These are phyloP conservation scores for Melieria omissa DNA, from an alignment of 2,888 invertebrate species.

Conservation along the genomic window DNA sequence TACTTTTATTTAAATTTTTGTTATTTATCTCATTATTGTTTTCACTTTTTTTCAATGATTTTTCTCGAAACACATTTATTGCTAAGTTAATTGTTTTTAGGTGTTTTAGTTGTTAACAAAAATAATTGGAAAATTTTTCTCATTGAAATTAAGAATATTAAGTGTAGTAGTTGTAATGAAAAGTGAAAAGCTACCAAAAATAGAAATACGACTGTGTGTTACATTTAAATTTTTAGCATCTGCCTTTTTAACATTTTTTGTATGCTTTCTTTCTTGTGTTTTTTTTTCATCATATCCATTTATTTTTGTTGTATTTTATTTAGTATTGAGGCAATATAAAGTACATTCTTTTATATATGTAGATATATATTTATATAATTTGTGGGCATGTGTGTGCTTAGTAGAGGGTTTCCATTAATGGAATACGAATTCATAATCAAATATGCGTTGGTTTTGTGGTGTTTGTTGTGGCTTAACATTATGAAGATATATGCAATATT, in stretches of 20 bases:
- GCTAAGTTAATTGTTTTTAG: background rate
- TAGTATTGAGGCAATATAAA: background rate
- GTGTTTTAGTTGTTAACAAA: constrained; percentile 23
- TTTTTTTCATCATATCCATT: background rate
- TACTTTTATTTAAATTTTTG: too few species aligned
- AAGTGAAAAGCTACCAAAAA: constrained; percentile 25
- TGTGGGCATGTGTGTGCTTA: too few species aligned
- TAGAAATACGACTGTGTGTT: constrained; percentile 4
- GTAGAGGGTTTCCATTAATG: background rate
- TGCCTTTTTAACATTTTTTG: background rate
- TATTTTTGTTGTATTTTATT: constrained; percentile 16
- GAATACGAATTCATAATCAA: background rate
- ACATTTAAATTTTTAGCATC: background rate
- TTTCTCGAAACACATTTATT: constrained; percentile 1
- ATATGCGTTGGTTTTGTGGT: background rate
- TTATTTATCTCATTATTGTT: too few species aligned
- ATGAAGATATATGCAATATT: too few species aligned
- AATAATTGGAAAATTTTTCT: constrained; percentile 22
- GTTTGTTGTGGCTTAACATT: too few species aligned
- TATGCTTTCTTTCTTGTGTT: constrained; percentile 11
- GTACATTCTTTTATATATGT: background rate
- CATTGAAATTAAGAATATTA: constrained; percentile 28
- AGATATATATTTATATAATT: background rate
- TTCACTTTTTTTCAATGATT: background rate
- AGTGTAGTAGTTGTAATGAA: constrained; percentile 20